A percentile compares a stretch with the other conserved stretches of the same genome.
Evolutionary conservation across 2,113 vertebrate species (phyloP).

Genomic region (Urocynchramus pylzowi): DNA sequence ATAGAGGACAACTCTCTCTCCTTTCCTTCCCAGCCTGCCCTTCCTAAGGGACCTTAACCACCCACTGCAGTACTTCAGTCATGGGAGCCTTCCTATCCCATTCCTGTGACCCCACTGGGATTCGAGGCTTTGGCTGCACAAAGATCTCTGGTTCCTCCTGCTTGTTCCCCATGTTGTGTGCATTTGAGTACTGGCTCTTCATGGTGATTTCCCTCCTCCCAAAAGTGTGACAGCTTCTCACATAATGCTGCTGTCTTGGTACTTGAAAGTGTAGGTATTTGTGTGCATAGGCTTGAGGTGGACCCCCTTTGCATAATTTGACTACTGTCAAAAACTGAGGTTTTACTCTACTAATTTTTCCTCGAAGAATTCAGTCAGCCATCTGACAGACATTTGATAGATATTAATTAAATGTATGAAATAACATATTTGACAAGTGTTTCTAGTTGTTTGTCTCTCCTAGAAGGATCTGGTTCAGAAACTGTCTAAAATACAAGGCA

Average conservation of each 20-base stretch:
- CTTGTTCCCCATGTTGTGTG: not conserved
- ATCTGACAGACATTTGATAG: conserved; percentile 48
- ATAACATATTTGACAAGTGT: conserved; percentile 56
- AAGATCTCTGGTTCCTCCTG: not conserved
- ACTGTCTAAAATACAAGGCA: conserved; percentile 1
- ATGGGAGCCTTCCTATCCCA: not conserved
- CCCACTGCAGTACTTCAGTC: not conserved
- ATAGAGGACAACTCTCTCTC: not conserved
- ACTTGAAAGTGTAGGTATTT: not conserved
- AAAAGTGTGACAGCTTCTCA: not conserved
- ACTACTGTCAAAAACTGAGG: not conserved
- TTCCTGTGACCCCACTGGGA: not conserved
- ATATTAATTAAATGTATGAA: conserved; percentile 49
- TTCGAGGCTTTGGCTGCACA: not conserved
- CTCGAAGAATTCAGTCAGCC: not conserved
- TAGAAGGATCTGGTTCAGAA: conserved; percentile 19
- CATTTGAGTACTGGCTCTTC: not conserved
- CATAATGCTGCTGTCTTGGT: not conserved
- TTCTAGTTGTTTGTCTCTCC: conserved; percentile 42
- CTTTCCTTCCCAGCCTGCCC: not conserved
- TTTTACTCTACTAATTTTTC: conserved; percentile 18
- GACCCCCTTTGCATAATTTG: not conserved
- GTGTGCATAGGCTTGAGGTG: not conserved
- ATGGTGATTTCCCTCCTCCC: not conserved
- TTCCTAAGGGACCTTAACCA: not conserved